Base-by-base conservation (phyloP, 1,140 invertebrate genomes). In the Halictus rubicundus region DNA sequence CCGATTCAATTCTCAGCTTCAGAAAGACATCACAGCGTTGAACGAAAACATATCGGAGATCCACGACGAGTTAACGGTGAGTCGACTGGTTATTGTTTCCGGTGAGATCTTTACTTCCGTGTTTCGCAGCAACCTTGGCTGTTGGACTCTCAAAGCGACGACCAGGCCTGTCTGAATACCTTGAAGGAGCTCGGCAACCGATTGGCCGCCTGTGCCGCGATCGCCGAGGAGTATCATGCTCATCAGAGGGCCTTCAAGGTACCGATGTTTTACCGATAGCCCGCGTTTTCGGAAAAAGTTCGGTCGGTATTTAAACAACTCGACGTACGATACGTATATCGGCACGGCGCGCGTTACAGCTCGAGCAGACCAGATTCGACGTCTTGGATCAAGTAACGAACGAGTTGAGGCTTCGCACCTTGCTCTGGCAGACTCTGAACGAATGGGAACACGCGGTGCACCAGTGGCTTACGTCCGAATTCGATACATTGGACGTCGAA, bases 311-410 rank as follows among this genome's bases (percentile, higher is more conserved):
- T n/a, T n/a, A n/a, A n/a, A n/a, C n/a, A n/a, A n/a, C n/a, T n/a
- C n/a, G n/a, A n/a, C n/a, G n/a, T n/a, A n/a, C n/a, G n/a, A n/a
- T n/a, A n/a, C n/a, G n/a, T n/a, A n/a, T n/a, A n/a, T n/a, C n/a
- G n/a, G n/a, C n/a, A n/a, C n/a, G n/a, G n/a, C n/a, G 8, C 42
- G 42, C 4, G n/a, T 46, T 39, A 54, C 81, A 96, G 94, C 94
- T 97, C 32, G 97, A 97, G 88, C 94, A 97, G 25, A 96, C 96
- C 4, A 94, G 96, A 89, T 96, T 97, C 87, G 97, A 97, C 57
- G 94, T 95, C 21, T 92, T 98, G 61, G 97, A 97, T 76, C 95
- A 96, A 88, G 95, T 96, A 0, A 94, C 95, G 80, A 96, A 94
- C 74, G 96, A 97, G 83, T 94, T 98, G 1, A 96, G 96, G 87